Base-by-base conservation (phyloP, 2,888 invertebrate genomes). In the Schizaphis graminum region DNA sequence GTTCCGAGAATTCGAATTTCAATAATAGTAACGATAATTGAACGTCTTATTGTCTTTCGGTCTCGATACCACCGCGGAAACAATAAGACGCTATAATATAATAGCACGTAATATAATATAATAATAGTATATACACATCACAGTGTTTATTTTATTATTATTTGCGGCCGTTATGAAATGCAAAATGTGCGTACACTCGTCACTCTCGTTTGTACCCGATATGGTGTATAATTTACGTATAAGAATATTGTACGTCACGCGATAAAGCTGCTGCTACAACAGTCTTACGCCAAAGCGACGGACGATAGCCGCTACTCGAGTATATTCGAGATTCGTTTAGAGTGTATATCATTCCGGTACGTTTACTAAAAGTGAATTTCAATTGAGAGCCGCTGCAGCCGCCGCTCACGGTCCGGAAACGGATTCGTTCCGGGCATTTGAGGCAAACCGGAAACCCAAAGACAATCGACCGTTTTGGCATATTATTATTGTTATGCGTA, bases 381-480 rank as follows among this genome's bases (percentile, higher is more conserved):
- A 88, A 92, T 88, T 28, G 41, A 53, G 87, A 26, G 26, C 16
- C 86, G 35, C 8, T 21, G 21, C 87, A 16, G 56, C 47, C 56
- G 44, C 41, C 28, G 77, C 77, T 28, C 92, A 35, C 21, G n/a
- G 35, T 41, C 87, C 92, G 87, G 92, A 67, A 92, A 91, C 61
- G 26, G 13, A 47, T 86, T 86, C 53, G 87, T 92, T 53, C 53
- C 67, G 88, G 49, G 11, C 26, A 41, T 49, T 67, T 41, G 67
- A 28, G 47, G 35, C 21, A 49, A 67, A 92, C 49, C 87, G 88
- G 67, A 92, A 92, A 92, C 92, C 35, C 47, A n/a, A 88, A 88
- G 87, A 92, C 53, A 92, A 87, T 92, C 41, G 87, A 77, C 87
- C 61, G 67, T 92, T 41, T 86, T 86, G 26, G 47, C 86, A 57